Conservation (phyloP, 2,113 vertebrate genomes). For the Laticauda colubrina region DNA sequence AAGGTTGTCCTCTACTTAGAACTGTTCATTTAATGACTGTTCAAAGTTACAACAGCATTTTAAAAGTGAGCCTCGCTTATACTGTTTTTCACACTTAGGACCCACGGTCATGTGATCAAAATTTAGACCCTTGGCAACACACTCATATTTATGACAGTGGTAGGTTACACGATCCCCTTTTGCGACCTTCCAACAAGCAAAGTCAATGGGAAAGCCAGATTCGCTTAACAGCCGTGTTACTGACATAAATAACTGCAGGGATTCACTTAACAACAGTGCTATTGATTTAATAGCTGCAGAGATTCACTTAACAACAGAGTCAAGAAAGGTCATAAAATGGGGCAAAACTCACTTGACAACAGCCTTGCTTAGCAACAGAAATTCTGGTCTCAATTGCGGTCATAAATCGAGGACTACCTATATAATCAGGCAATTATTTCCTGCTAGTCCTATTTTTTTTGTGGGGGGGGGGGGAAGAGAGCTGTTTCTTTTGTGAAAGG, state of each 20-base stretch:
- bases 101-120: neutral
- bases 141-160: neutral
- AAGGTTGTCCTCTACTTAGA: neutral
- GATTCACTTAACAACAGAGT: neutral
- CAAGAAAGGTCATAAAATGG: neutral
- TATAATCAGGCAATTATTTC: neutral
- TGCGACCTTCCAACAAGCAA: neutral
- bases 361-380: neutral
- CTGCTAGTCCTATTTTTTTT: too few relatives aligned
- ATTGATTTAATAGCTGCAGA: too few relatives aligned
- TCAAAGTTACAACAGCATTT: neutral
- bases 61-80: neutral
- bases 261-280: too few relatives aligned
- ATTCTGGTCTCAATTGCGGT: neutral
- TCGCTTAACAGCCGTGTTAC: too few relatives aligned
- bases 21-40: neutral
- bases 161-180: neutral
- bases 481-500: too few relatives aligned
- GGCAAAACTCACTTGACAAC: neutral
- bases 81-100: neutral
- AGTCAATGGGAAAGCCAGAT: too few relatives aligned
- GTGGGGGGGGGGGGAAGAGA: too few relatives aligned
- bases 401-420: neutral
- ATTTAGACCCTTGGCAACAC: neutral
- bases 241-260: too few relatives aligned